Evolutionary conservation across 2,888 invertebrate genomes (phyloP), one percentile per base, ranked within the genome.

Genomic region (Cataglyphis livida): DNA sequence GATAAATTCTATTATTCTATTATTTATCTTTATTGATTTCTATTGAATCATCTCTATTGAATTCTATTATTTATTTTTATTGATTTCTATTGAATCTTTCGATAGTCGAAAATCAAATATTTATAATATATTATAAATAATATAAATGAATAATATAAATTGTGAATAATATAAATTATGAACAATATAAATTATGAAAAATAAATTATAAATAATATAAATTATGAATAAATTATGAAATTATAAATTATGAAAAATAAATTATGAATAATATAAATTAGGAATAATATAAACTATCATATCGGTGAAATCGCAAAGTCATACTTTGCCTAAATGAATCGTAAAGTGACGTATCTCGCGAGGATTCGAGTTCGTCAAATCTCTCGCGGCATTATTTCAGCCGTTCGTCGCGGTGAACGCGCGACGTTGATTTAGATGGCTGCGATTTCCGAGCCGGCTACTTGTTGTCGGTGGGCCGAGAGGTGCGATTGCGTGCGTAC

Each of bases 341-440:
- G 25, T 28, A 57, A 44, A 51, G 21, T 25, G 48, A 21, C 62
- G 81, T 41, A 61, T 64, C 76, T 76, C 38, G 64, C 57, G 51
- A 64, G 32, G 21, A 64, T 65, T 75, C 75, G 66, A 57, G 57
- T 21, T 32, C 78, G 66, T 76, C 41, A 54, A 18, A 41, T 38
- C 65, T 51, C 25, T 25, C 25, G 32, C 38, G 44, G 21, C 79
- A 18, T 78, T 44, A 82, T 88, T 85, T 86, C 84, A 86, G 85
- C 86, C 44, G 87, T 87, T 85, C 82, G 84, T 59, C 76, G 65
- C 62, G 84, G 82, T 76, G 71, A 64, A 70, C 68, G 86, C 85
- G 85, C 87, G 91, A 92, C 92, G 89, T 92, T 92, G 92, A 92
- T 92, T 92, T 92, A 92, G 92, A 91, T 92, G 92, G 87, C 91